These are phyloP conservation scores for Agriopis marginaria DNA, from an alignment of 2,888 invertebrate genomes.

Conservation along the genomic window DNA sequence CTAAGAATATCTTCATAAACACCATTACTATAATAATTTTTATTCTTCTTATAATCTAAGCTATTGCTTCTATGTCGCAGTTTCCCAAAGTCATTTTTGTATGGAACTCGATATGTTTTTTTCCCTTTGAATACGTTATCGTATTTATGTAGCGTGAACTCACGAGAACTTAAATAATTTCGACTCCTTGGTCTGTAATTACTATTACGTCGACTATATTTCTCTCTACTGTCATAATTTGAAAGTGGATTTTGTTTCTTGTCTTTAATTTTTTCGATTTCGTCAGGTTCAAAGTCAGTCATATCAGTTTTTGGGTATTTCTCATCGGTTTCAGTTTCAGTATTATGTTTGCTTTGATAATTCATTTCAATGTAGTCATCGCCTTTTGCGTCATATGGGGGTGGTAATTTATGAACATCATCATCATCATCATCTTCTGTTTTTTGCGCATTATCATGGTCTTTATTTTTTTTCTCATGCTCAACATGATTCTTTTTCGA, in stretches of 20 bases:
- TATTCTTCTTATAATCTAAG: slow-evolving; percentile 36
- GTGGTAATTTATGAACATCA: slow-evolving; percentile 12
- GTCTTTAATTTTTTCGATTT: slow-evolving; percentile 14
- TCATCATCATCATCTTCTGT: slow-evolving; percentile 5
- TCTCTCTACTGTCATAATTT: background rate
- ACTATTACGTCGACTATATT: slow-evolving; percentile 6
- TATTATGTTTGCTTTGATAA: slow-evolving; percentile 21
- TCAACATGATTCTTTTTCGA: slow-evolving; percentile 24
- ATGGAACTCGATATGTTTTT: slow-evolving; percentile 33
- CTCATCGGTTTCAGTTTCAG: slow-evolving; percentile 24
- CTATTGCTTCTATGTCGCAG: slow-evolving; percentile 19
- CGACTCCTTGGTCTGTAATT: slow-evolving; percentile 30
- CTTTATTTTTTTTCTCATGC: slow-evolving; percentile 8
- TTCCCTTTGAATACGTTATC: slow-evolving; percentile 30
- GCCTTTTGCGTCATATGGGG: slow-evolving; percentile 25
- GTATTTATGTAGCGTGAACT: slow-evolving; percentile 12
- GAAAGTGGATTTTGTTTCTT: background rate
- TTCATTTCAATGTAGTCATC: slow-evolving; percentile 33
- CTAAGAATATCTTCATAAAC: slow-evolving; percentile 53
- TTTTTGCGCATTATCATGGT: background rate
- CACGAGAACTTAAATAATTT: slow-evolving; percentile 33
- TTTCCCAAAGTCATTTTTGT: slow-evolving; percentile 25
- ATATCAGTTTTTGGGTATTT: slow-evolving; percentile 31
- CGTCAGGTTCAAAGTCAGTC: slow-evolving; percentile 13
- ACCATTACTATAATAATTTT: slow-evolving; percentile 39